Evolutionary conservation across 35 echinoderm and acorn worm species (phyloP), one percentile per base, ranked within the genome.

Genomic region (Stichopus chloronotus): DNA sequence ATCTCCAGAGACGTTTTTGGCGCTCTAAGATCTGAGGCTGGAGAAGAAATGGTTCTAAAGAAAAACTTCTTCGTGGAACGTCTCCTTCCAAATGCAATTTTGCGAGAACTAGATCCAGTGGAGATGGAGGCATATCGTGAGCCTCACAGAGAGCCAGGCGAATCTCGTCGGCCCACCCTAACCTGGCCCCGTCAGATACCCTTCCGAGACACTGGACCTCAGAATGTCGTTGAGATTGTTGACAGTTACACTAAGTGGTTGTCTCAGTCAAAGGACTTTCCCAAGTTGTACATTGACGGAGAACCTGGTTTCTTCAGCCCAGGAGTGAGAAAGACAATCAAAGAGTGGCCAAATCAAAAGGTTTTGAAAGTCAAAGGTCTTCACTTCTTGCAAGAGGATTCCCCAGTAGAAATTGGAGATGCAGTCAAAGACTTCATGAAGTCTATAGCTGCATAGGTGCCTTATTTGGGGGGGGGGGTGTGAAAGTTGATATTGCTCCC

Each of bases 351-450:
- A n/a, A 96, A 98, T 59, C 92, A 96, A 17, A 79, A 90, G 76
- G 65, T 84, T 17, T 76, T 94, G 3, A 57, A 81, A 16, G 94
- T 92, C 7, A 95, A 94, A 86, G 96, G 96, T 13, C 72, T 89
- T 20, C 96, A 96, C 77, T 98, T 94, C 57, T 19, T 98, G 19
- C 96, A 95, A 88, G 96, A 98, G 84, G 96, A 98, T 95, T 95
- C 96, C 16, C 89, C 96, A 30, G 78, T 90, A 25, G 95, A 98
- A 24, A 98, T 98, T 53, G 97, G 97, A 5, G 76, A 88, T 82
- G 93, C 93, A 63, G 77, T 98, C 17, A 52, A 88, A 5, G 81
- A 94, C 23, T 98, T 98, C 85, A 72, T 98, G 84, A 54, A 55
- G 4, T 87, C 84, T 16, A 10, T 87, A 74, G 11, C 61, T n/a